A percentile compares a stretch with the other conserved stretches of the same genome.
Conservation (phyloP, 2,113 vertebrate species). For the Dicrurus megarhynchus region DNA sequence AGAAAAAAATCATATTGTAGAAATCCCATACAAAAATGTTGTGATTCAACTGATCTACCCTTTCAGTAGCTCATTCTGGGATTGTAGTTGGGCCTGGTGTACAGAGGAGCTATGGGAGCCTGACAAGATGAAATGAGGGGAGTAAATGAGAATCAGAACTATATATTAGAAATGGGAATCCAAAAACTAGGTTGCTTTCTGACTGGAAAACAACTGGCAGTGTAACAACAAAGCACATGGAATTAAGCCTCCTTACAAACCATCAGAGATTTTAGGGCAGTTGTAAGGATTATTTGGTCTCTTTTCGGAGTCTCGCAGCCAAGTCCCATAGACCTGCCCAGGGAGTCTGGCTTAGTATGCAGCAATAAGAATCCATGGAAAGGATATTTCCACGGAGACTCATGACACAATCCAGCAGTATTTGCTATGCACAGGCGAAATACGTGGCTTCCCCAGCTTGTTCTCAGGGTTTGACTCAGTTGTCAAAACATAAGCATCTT, state of each 20-base stretch:
- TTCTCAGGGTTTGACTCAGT: neutral
- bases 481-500: neutral
- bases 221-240: neutral
- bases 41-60: neutral
- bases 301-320: neutral
- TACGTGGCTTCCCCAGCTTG: neutral
- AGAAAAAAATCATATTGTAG: neutral
- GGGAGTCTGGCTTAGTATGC: neutral
- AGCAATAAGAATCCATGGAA: neutral
- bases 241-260: neutral
- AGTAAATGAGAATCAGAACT: neutral
- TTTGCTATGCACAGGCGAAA: neutral
- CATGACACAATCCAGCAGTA: neutral
- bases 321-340: neutral
- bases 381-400: neutral
- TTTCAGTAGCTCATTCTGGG: neutral
- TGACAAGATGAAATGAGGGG: neutral
- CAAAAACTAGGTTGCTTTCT: neutral
- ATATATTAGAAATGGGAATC: neutral
- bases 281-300: neutral
- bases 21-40: neutral
- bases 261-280: neutral
- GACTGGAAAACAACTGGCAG: neutral
- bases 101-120: neutral
- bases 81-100: neutral